Evolutionary conservation across 2,888 invertebrate genomes (phyloP), one percentile per base, ranked within the genome.

Genomic region (Cheilosia impressa): DNA sequence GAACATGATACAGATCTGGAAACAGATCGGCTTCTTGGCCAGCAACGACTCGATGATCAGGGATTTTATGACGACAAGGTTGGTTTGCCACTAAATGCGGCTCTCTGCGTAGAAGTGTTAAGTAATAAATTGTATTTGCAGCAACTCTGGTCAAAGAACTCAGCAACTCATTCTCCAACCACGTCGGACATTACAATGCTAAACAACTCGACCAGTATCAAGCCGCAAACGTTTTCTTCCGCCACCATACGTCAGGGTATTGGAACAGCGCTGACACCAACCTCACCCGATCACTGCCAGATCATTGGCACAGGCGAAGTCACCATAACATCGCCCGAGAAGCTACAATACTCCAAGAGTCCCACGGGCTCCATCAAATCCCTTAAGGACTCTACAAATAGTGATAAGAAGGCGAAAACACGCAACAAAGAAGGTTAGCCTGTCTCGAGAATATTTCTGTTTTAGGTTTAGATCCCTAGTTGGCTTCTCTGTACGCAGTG

Each of bases 1-100:
- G 98, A 98, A 93, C 97, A 98, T n/a, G 99, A 99, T 91, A 99
- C 99, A 0, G 99, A 99, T 93, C 95, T 98, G 88, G 99, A 99
- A 93, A 99, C 99, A n/a, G 99, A 99, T 93, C 94, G 98, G 89
- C 93, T 99, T 83, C 94, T 99, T 66, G 98, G 98, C 1, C 98
- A 98, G 91, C 98, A 98, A 91, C 93, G 97, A 89, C 96, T 96
- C n/a, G 97, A 97, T 89, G 97, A 97, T 91, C 96, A 96, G 91
- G 96, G 97, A 66, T 97, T 97, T 92, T 97, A 96, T 90, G 96
- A 96, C 89, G 97, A 92, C 63, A 91, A 97, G 89, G 92, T 92
- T 52, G 45, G 76, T 6, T 55, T 45, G 1, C 3, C 15, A 13
- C 13, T 22, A 13, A 10, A 10, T 43, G 24, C 6, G 27, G 27